Conservation (phyloP, 2,888 invertebrate species). For the Spodoptera littoralis region DNA sequence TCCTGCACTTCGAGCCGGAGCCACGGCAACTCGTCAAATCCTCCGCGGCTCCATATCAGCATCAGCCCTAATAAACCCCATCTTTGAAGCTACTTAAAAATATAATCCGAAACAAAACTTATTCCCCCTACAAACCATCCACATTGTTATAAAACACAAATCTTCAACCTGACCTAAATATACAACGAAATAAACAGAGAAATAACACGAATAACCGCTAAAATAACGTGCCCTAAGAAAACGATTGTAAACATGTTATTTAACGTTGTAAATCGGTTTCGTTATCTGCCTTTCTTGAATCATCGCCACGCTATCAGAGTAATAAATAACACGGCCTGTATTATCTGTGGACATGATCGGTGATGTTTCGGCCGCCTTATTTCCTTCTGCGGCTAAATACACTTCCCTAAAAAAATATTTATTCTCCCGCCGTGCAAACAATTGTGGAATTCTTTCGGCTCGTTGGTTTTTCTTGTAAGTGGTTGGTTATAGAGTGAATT, state of each 20-base stretch:
- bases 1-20: too few species aligned
- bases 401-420: constrained; percentile 79
- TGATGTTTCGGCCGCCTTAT: constrained; percentile 80
- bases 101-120: too few species aligned
- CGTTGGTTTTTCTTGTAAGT: constrained; percentile 67
- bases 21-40: too few species aligned
- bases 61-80: too few species aligned
- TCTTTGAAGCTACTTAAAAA: too few species aligned
- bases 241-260: constrained; percentile 78
- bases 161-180: constrained; percentile 24
- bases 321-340: constrained; percentile 79
- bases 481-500: constrained; percentile 52
- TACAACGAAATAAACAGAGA: constrained; percentile 43
- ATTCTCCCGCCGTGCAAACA: constrained; percentile 66
- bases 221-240: constrained; percentile 59
- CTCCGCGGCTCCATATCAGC: too few species aligned
- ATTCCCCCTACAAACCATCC: neutral
- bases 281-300: constrained; percentile 84
- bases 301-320: constrained; percentile 81
- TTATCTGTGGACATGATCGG: constrained; percentile 82
- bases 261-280: constrained; percentile 76
- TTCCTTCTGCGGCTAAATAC: constrained; percentile 80
- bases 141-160: constrained; percentile 22
- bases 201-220: constrained; percentile 20
- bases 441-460: constrained; percentile 61